Evolutionary conservation across 2,797 vertebrate genomes (phyloP).

Genomic region (Rhinogobio ventralis): DNA sequence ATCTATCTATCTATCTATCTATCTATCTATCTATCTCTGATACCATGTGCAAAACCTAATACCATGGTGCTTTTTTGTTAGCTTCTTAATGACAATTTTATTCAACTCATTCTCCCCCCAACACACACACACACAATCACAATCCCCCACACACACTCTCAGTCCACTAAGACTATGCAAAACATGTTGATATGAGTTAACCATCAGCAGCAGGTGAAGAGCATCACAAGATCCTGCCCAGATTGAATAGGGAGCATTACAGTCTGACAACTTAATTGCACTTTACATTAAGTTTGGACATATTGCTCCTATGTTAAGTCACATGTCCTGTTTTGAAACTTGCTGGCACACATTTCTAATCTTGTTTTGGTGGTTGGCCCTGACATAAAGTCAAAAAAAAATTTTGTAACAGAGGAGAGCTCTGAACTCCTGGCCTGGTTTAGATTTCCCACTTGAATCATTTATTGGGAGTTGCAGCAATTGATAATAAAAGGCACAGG

Average conservation of each 20-base stretch:
- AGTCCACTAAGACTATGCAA: background rate
- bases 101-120: background rate
- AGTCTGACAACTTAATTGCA: background rate
- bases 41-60: background rate
- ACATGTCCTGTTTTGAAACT: slow-evolving; percentile 5
- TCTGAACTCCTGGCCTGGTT: slow-evolving; percentile 21
- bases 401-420: slow-evolving; percentile 10
- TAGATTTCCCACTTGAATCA: slow-evolving; percentile 41
- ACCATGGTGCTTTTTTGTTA: background rate
- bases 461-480: slow-evolving; percentile 34
- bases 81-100: background rate
- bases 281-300: background rate
- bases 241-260: background rate
- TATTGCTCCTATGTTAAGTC: background rate
- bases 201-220: background rate
- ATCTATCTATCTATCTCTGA: background rate
- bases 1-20: no score
- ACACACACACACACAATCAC: background rate
- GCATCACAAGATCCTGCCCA: background rate
- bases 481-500: slow-evolving; percentile 24
- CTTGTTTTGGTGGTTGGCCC: slow-evolving; percentile 28
- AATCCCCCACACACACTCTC: background rate
- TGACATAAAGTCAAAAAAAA: background rate
- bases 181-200: background rate
- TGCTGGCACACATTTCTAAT: slow-evolving; percentile 19